Evolutionary conservation across 2,888 invertebrate genomes (phyloP).

Genomic region (Zygothrica quintamaculata): DNA sequence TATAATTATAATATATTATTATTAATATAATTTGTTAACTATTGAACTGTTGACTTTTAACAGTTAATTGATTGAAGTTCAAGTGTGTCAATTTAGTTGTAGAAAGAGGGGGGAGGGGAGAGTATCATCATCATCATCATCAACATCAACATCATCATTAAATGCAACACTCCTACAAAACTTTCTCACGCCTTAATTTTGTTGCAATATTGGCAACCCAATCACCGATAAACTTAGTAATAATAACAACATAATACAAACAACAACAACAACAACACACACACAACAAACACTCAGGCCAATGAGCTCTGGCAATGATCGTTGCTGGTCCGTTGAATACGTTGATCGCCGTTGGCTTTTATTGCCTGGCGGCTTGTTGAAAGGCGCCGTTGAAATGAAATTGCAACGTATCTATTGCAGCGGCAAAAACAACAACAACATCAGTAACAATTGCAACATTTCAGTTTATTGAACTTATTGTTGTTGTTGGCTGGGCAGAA

Average conservation of each 20-base stretch:
- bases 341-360: conserved; percentile 42
- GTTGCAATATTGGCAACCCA: conserved; percentile 66
- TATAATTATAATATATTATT: too few species aligned
- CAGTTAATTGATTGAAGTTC: not conserved
- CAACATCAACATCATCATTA: too few species aligned
- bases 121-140: too few species aligned
- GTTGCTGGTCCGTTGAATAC: conserved; percentile 46
- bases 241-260: too few species aligned
- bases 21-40: too few species aligned
- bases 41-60: too few species aligned
- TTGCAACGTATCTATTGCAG: conserved; percentile 75
- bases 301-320: conserved; percentile 73
- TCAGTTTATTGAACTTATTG: conserved; percentile 71
- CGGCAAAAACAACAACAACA: conserved; percentile 31
- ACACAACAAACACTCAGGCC: conserved; percentile 45
- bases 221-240: conserved; percentile 78
- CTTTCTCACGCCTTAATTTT: conserved; percentile 74
- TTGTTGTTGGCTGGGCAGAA: conserved; percentile 34
- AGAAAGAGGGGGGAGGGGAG: too few species aligned
- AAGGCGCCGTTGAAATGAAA: conserved; percentile 60
- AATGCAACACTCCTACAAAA: conserved; percentile 30
- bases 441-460: conserved; percentile 17
- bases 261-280: conserved; percentile 27
- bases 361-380: conserved; percentile 72
- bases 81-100: conserved; percentile 44